Base-by-base conservation (phyloP, 2,888 invertebrate species). In the Meteorus colon region DNA sequence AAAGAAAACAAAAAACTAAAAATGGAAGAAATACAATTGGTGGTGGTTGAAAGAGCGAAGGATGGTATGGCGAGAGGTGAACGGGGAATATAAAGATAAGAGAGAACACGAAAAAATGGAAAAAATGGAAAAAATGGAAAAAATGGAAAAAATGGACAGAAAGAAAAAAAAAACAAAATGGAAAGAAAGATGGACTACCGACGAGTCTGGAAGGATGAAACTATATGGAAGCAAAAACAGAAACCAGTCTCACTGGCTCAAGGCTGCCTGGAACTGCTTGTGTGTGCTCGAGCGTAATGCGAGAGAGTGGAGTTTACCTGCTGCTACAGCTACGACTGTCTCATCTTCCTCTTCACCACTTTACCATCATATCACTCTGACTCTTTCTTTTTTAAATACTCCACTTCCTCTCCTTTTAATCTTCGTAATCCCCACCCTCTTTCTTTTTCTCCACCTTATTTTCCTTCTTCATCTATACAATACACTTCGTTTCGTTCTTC, bases 211-310 rank as follows among this genome's bases (percentile, higher is more conserved):
- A 85, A 88, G 88, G 88, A 88, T 87, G 86, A 86, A 86, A 86
- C 80, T 81, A 81, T 85, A 86, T 87, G 86, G 87, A 87, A 86
- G 89, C 87, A 89, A 89, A 89, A 89, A 85, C 86, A 86, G 85
- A 87, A 87, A 86, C 89, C 89, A 88, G 89, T 89, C 89, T 88
- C 88, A 87, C 85, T 87, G 87, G 87, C 87, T 89, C 89, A 89
- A 89, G 89, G 89, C 88, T 89, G 89, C 84, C 84, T 73, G 77
- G 55, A 55, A 55, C 55, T 55, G 71, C 67, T 69, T 67, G 67
- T 75, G 65, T 71, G 75, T 73, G 77, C 63, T 72, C 74, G 66
- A 55, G 55, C 19, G 1, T 19, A 24, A 55, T 55, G 19, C 19
- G 19, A 19, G 19, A 55, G 55, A 55, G n/a, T 55, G 48, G 45